Conservation (phyloP, 2,888 invertebrate species). For the Schizotus pectinicornis region DNA sequence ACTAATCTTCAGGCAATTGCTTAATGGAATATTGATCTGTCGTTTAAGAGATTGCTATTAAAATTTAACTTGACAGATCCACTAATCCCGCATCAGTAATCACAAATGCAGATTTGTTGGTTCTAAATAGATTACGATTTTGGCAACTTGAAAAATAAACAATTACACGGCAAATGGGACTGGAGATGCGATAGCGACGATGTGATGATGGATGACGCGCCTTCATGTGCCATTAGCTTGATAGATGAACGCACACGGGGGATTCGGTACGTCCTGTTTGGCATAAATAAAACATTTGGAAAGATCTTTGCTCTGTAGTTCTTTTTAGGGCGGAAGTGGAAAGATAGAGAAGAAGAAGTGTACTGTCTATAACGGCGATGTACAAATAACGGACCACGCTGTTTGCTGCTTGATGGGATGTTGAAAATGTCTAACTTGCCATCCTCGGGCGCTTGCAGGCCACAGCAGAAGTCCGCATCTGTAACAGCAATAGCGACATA, state of each 20-base stretch:
- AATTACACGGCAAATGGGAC: too few relatives aligned
- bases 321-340: slow-evolving; percentile 4
- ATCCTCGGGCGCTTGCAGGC: slow-evolving; percentile 80
- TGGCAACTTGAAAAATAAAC: too few relatives aligned
- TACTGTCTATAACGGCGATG: slow-evolving; percentile 22
- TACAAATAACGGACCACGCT: slow-evolving; percentile 64
- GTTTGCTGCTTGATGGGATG: slow-evolving; percentile 63
- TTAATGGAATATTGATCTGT: slow-evolving; percentile 8
- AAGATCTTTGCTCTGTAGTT: slow-evolving; percentile 17
- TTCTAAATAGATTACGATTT: too few relatives aligned
- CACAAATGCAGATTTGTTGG: too few relatives aligned
- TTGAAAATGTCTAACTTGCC: slow-evolving; percentile 68
- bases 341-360: slow-evolving; percentile 26
- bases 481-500: slow-evolving; percentile 63
- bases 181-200: too few relatives aligned
- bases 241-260: neutral
- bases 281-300: neutral
- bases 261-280: slow-evolving; percentile 7
- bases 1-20: slow-evolving; percentile 1
- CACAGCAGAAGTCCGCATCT: slow-evolving; percentile 91
- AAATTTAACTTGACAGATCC: slow-evolving; percentile 10
- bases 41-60: slow-evolving; percentile 11
- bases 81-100: neutral
- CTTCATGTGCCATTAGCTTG: neutral
- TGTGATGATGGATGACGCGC: too few relatives aligned